Base-by-base conservation (phyloP, 2,113 vertebrate species). In the Platysteira castanea region DNA sequence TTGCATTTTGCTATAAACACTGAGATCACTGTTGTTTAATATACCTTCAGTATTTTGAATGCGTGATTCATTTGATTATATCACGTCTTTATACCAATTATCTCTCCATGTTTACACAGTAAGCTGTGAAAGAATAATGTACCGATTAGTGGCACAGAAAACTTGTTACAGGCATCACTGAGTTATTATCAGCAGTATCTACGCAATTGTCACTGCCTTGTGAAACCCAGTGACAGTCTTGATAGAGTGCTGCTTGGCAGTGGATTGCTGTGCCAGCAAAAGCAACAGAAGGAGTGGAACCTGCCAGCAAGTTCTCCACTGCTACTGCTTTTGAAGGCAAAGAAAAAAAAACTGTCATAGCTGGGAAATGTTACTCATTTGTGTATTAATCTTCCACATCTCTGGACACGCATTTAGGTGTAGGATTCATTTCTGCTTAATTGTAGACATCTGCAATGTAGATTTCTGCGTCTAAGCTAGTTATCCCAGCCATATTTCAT, bases 101-200 rank as follows among this genome's bases (percentile, higher is more conserved):
- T 59, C 59, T 77, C 46, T 61, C 61, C 13, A 10, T 49, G 44
- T 91, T 83, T 85, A 52, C 49, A 64, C 10, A 9, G 56, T 69
- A 90, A 90, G 5, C 49, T 93, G 65, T 76, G 87, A 87, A 82
- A 73, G 81, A 78, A 50, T 65, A 68, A 82, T 14, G 15, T 54
- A 64, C 57, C 77, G 63, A 76, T 88, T 83, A 67, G 74, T n/a
- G 35, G 39, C 78, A 80, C 70, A 74, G 74, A 68, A 82, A 82
- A 80, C 39, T 69, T 81, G 68, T 81, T 93, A 57, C 67, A 94
- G 56, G 54, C 75, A 80, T 95, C 59, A 47, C 67, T 80, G 75
- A 59, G 75, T 77, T 97, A 84, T 71, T 95, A 90, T 50, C 89
- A 74, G 71, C 30, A 47, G 47, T 63, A 91, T 87, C 85, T 89